These are phyloP conservation scores for Eupithecia abbreviata DNA, from an alignment of 2,888 invertebrate species.

Conservation along the genomic window DNA sequence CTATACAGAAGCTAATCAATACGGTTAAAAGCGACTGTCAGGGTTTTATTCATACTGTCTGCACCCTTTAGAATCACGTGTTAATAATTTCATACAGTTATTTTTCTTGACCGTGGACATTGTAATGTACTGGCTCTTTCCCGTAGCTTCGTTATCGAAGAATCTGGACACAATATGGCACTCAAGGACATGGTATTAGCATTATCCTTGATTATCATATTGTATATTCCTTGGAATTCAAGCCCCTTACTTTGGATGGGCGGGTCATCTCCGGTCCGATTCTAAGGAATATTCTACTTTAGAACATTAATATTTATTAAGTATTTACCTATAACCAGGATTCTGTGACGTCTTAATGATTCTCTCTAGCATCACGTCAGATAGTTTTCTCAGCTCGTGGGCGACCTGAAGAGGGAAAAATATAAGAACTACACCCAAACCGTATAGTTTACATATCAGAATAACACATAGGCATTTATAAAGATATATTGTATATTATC, in stretches of 20 bases:
- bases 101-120: not conserved
- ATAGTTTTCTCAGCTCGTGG: constrained; percentile 86
- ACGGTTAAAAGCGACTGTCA: not conserved
- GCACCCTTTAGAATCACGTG: not conserved
- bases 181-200: not conserved
- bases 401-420: constrained; percentile 67
- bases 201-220: too few species aligned
- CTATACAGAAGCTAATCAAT: not conserved
- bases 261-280: not conserved
- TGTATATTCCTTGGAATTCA: too few species aligned
- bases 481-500: too few species aligned
- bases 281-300: not conserved
- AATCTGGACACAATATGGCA: not conserved
- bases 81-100: not conserved
- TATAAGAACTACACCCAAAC: not conserved
- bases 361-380: constrained; percentile 84
- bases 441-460: not conserved
- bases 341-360: constrained; percentile 66
- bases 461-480: too few species aligned
- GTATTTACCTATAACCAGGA: constrained; percentile 66
- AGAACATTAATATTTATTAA: not conserved
- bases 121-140: not conserved
- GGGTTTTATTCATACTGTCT: not conserved
- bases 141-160: not conserved
- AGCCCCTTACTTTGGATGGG: too few species aligned